Percentiles rank a stretch among this genome's conserved stretches.
Conservation (phyloP, 2,113 vertebrate species). For the Arvicanthis niloticus region DNA sequence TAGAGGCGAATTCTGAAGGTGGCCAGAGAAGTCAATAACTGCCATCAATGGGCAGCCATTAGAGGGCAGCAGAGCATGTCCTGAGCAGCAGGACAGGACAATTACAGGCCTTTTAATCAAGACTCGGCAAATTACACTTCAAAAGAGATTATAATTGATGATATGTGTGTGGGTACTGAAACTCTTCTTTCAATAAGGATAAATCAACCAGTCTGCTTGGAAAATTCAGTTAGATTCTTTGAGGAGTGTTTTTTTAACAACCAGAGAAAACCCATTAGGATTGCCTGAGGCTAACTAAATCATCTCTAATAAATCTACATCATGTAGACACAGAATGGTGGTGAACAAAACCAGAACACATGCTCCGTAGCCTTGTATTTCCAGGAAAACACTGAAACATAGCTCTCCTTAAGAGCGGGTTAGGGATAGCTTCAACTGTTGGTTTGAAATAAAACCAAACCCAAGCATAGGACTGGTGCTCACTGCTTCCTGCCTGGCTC, state of each 20-base stretch:
- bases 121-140: conserved; percentile 65
- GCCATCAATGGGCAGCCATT: conserved; percentile 15
- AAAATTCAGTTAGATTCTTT: conserved; percentile 76
- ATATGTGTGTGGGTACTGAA: conserved; percentile 52
- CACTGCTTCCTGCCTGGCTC: neutral
- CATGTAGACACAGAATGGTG: conserved; percentile 38
- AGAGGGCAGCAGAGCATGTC: conserved; percentile 78
- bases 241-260: conserved; percentile 67
- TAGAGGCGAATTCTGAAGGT: neutral
- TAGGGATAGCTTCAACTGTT: conserved; percentile 20
- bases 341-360: conserved; percentile 61
- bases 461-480: neutral
- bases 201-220: conserved; percentile 74
- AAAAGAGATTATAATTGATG: conserved; percentile 72
- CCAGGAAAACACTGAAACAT: conserved; percentile 22
- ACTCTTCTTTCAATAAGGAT: conserved; percentile 66
- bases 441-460: neutral
- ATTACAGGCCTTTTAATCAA: conserved; percentile 73
- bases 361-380: neutral
- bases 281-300: conserved; percentile 63
- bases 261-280: conserved; percentile 69
- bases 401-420: conserved; percentile 36
- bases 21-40: neutral
- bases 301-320: conserved; percentile 63
- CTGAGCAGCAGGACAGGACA: conserved; percentile 4